Evolutionary conservation across 2,797 vertebrate species (phyloP), one percentile per base, ranked within the genome.

Genomic region (Clamator glandarius): DNA sequence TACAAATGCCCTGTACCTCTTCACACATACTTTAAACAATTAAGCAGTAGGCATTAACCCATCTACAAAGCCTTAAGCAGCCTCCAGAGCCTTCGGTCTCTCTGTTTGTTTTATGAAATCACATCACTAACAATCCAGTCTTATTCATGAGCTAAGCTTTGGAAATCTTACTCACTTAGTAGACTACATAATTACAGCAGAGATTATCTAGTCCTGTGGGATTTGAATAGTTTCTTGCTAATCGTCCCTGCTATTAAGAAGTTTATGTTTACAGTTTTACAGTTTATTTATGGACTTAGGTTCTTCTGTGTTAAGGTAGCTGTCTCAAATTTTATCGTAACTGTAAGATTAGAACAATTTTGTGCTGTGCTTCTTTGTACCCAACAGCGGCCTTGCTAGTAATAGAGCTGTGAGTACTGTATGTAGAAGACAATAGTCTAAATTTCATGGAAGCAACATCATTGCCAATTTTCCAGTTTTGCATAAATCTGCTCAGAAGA

Each of bases 101-200:
- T 46, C 61, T 83, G 52, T 70, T 95, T 93, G 63, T 78, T 94
- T 92, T 72, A 96, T 33, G 48, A 89, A 95, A 87, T 80, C 75
- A 54, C 63, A 94, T 41, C 72, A 80, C 48, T 96, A 92, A 87
- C 62, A 95, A 95, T 79, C 52, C 4, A 5, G 29, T 57, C 62
- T 85, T 63, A 73, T 80, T 91, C 67, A 91, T 44, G 36, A 94
- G 46, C 35, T 84, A 81, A 67, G 15, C 29, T 74, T 50, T 70
- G 74, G 54, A 92, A 90, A 79, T 91, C 87, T 87, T 79, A 90
- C 39, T 86, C 52, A 57, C 52, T 91, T 70, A 66, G 8, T 28
- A 35, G 41, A 76, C 58, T 68, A 46, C 33, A 19, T 42, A 84
- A 94, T 84, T 82, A 75, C 16, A 44, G 39, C 31, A 82, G 41